These are phyloP conservation scores for Ceratosolen fusciceps DNA, from an alignment of 1,140 invertebrate species.

Conservation along the genomic window DNA sequence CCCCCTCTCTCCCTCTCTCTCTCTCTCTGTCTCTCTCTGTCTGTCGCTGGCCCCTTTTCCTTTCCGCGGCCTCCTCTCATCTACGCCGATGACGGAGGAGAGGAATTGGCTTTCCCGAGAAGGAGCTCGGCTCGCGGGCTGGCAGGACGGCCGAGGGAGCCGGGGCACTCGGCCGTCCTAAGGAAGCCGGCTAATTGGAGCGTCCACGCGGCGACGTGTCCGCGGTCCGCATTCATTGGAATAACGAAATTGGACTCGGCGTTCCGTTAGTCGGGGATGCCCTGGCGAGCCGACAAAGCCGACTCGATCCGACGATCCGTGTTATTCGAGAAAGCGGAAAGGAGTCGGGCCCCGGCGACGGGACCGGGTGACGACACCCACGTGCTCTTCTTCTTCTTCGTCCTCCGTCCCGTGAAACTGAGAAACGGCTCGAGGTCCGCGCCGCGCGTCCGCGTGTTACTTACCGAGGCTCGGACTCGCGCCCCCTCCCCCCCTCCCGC, in stretches of 20 bases:
- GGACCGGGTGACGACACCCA: not conserved
- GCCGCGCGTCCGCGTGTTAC: not conserved
- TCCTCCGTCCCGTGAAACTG: not conserved
- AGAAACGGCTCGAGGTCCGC: not conserved
- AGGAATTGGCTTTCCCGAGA: too few relatives aligned
- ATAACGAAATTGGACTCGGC: conserved; percentile 24
- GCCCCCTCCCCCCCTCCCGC: too few relatives aligned
- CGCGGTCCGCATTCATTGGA: conserved; percentile 6
- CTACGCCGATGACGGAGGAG: too few relatives aligned
- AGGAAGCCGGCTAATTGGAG: not conserved
- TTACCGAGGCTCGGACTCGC: not conserved
- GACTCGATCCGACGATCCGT: too few relatives aligned
- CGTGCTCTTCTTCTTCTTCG: not conserved
- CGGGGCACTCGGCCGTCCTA: not conserved
- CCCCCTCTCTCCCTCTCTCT: too few relatives aligned
- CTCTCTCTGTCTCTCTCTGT: too few relatives aligned
- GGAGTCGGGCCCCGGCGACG: not conserved
- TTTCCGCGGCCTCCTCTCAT: too few relatives aligned
- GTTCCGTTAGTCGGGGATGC: not conserved
- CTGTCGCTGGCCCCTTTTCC: too few relatives aligned
- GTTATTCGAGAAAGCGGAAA: too few relatives aligned
- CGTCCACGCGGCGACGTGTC: not conserved
- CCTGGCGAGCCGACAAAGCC: not conserved
- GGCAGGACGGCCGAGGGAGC: not conserved
- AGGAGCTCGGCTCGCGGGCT: too few relatives aligned